Evolutionary conservation across 2,113 vertebrate genomes (phyloP).

Genomic region (Istiophorus platypterus): DNA sequence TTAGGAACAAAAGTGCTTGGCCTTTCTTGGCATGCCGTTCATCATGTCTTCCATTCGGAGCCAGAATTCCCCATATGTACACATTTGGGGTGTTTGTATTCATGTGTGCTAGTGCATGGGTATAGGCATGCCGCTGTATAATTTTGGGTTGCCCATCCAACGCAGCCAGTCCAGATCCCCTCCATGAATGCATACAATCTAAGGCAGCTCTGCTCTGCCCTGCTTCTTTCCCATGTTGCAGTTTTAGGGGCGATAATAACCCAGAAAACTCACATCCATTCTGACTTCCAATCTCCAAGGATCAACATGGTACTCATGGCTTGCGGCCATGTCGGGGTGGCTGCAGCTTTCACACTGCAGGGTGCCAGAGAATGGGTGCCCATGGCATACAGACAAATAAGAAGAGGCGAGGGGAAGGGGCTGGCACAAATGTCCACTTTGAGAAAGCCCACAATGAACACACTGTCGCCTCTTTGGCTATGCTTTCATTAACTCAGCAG

Average conservation of each 20-base stretch:
- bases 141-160: conserved; percentile 36
- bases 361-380: conserved; percentile 69
- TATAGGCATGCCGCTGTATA: conserved; percentile 17
- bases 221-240: conserved; percentile 54
- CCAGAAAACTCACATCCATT: conserved; percentile 70
- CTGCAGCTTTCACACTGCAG: conserved; percentile 62
- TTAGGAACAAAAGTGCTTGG: conserved; percentile 55
- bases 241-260: conserved; percentile 73
- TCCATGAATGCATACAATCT: conserved; percentile 15
- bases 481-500: conserved; percentile 72
- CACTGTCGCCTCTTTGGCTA: conserved; percentile 77
- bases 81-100: conserved; percentile 44
- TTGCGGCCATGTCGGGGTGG: conserved; percentile 64
- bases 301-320: conserved; percentile 67
- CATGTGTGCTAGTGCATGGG: conserved; percentile 12
- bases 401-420: conserved; percentile 71
- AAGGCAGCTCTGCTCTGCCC: conserved; percentile 32
- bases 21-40: conserved; percentile 57
- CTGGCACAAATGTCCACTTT: conserved; percentile 82
- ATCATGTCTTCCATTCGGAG: conserved; percentile 57
- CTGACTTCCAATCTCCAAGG: conserved; percentile 61
- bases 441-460: conserved; percentile 77
- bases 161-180: conserved; percentile 35
- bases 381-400: conserved; percentile 73
- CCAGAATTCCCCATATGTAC: conserved; percentile 33